Evolutionary conservation across 2,888 invertebrate genomes (phyloP).

Genomic region (Ophion ventricosus): DNA sequence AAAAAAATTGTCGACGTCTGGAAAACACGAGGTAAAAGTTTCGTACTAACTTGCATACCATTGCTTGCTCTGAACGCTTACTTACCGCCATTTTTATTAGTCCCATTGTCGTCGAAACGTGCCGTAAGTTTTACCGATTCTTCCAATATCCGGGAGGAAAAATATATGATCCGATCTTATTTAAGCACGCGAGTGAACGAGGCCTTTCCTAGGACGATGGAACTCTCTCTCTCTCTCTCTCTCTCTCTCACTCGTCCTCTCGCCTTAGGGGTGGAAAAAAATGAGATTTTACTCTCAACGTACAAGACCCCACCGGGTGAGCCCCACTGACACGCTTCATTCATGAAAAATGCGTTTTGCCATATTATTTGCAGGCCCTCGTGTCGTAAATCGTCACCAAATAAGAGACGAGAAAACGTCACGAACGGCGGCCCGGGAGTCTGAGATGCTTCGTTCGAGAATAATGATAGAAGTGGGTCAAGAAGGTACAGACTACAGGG

Average conservation of each 20-base stretch:
- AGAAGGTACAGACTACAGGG: slow-evolving; percentile 41
- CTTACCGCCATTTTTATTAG: slow-evolving; percentile 39
- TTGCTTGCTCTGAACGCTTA: slow-evolving; percentile 1
- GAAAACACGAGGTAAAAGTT: slow-evolving; percentile 34
- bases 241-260: background rate
- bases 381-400: slow-evolving; percentile 51
- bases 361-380: slow-evolving; percentile 50
- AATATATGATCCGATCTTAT: slow-evolving; percentile 29
- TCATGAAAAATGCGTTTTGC: slow-evolving; percentile 51
- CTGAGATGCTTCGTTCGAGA: slow-evolving; percentile 37
- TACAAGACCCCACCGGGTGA: slow-evolving; percentile 55
- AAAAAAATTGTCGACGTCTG: slow-evolving; percentile 35
- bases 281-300: slow-evolving; percentile 6
- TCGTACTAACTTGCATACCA: slow-evolving; percentile 35
- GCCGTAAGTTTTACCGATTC: slow-evolving; percentile 43
- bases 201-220: background rate
- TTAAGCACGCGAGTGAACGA: slow-evolving; percentile 48
- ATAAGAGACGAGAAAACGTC: slow-evolving; percentile 11
- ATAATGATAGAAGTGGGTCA: slow-evolving; percentile 65
- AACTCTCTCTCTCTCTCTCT: background rate
- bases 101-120: slow-evolving; percentile 26
- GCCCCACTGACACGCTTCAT: slow-evolving; percentile 67
- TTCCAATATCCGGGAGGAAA: slow-evolving; percentile 33
- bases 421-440: slow-evolving; percentile 32
- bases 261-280: background rate